Evolutionary conservation across 2,797 vertebrate genomes (phyloP).

Genomic region (Gadopsis bispinosus): DNA sequence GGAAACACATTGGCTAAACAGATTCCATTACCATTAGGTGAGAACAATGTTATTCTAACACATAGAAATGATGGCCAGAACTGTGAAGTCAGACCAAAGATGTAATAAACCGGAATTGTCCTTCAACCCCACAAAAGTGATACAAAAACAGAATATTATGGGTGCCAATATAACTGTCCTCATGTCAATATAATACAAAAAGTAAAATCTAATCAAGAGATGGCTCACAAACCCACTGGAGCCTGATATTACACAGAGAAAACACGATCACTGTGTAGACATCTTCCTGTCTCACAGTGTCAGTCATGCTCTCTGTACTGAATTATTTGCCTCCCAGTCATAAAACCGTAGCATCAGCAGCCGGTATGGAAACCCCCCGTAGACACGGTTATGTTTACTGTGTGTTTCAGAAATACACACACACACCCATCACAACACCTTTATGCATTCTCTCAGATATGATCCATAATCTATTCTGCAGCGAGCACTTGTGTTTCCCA

Average conservation of each 20-base stretch:
- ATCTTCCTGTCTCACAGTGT: slow-evolving; percentile 15
- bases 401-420: slow-evolving; percentile 14
- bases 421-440: not conserved
- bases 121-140: not conserved
- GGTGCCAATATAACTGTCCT: not conserved
- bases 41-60: not conserved
- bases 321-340: slow-evolving; percentile 12
- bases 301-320: slow-evolving; percentile 16
- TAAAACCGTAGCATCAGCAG: slow-evolving; percentile 24
- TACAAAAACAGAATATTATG: not conserved
- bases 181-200: not conserved
- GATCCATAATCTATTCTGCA: slow-evolving; percentile 15
- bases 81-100: not conserved
- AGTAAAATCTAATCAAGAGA: slow-evolving; percentile 4
- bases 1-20: not conserved
- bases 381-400: slow-evolving; percentile 13
- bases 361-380: slow-evolving; percentile 5
- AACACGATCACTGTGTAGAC: slow-evolving; percentile 1
- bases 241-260: slow-evolving; percentile 31
- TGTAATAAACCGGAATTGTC: not conserved
- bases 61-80: not conserved
- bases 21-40: not conserved
- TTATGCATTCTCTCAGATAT: slow-evolving; percentile 19
- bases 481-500: not conserved
- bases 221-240: slow-evolving; percentile 5